Conservation (phyloP, 2,888 invertebrate species). For the Sylvicola fuscatus region DNA sequence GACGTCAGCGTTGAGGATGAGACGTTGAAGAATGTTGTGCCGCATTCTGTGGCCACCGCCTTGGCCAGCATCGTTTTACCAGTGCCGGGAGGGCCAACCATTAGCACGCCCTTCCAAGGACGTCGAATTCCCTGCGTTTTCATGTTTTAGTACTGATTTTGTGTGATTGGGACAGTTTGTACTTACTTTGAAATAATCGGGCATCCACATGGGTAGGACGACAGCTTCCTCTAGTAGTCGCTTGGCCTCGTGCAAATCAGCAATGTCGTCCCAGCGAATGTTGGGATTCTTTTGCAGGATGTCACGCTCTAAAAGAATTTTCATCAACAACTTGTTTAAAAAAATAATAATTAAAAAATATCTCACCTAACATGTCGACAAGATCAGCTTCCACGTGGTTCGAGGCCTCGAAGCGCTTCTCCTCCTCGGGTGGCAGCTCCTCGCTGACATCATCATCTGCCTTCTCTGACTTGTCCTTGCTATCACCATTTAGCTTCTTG, state of each 20-base stretch:
- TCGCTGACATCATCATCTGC: constrained; percentile 46
- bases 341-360: background rate
- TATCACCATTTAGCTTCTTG: constrained; percentile 15
- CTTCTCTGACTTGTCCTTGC: constrained; percentile 33
- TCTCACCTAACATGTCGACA: constrained; percentile 65
- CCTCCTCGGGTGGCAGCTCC: constrained; percentile 35
- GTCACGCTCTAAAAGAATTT: constrained; percentile 61
- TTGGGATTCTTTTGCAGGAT: constrained; percentile 94
- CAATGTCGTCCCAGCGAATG: constrained; percentile 88
- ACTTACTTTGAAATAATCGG: constrained; percentile 85
- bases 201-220: constrained; percentile 93
- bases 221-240: constrained; percentile 89
- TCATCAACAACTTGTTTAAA: constrained; percentile 2
- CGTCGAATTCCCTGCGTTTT: constrained; percentile 63
- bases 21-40: constrained; percentile 93
- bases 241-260: constrained; percentile 76
- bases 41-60: constrained; percentile 96
- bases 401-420: constrained; percentile 67
- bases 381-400: constrained; percentile 70
- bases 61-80: constrained; percentile 95
- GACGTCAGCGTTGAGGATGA: constrained; percentile 95
- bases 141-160: background rate
- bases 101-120: constrained; percentile 91
- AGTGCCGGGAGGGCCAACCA: constrained; percentile 78
- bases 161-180: constrained; percentile 2